phyloP scores from a whole-genome alignment of 2,113 vertebrate species.

The Sorex araneus region DNA sequence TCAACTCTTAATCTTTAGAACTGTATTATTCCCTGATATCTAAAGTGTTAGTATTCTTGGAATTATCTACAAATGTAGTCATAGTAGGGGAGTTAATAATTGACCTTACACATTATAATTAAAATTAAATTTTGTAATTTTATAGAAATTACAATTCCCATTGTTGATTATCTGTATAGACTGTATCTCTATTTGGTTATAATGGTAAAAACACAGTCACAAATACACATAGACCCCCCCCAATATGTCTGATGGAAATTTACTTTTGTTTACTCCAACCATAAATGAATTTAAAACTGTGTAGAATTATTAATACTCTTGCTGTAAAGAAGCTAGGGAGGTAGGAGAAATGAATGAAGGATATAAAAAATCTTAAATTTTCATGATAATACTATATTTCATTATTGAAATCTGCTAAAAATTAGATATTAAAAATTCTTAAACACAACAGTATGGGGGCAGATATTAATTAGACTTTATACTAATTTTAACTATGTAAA shows the following conservation, averaged over 20 bases:
- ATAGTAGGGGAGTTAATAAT: slow-evolving; percentile 51
- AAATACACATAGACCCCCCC: neutral
- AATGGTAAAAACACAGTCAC: slow-evolving; percentile 26
- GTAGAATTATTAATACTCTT: slow-evolving; percentile 30
- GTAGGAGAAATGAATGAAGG: neutral
- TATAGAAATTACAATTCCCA: slow-evolving; percentile 11
- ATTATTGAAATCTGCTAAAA: neutral
- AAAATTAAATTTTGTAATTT: no score
- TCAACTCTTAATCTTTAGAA: slow-evolving; percentile 58
- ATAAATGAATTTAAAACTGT: slow-evolving; percentile 50
- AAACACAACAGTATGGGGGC: neutral
- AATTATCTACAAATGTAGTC: slow-evolving; percentile 74
- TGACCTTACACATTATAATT: slow-evolving; percentile 46
- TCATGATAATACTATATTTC: neutral
- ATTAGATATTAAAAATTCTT: neutral
- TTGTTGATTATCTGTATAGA: neutral
- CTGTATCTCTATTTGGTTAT: slow-evolving; percentile 75
- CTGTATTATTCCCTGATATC: slow-evolving; percentile 63
- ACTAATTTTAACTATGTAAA: neutral
- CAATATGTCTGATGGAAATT: slow-evolving; percentile 75
- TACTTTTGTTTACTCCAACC: slow-evolving; percentile 63
- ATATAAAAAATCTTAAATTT: neutral
- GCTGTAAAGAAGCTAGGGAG: neutral
- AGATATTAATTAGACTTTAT: neutral
- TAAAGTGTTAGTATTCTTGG: slow-evolving; percentile 84